Evolutionary conservation across 2,888 invertebrate genomes (phyloP).

Genomic region (Nudaria mundana): DNA sequence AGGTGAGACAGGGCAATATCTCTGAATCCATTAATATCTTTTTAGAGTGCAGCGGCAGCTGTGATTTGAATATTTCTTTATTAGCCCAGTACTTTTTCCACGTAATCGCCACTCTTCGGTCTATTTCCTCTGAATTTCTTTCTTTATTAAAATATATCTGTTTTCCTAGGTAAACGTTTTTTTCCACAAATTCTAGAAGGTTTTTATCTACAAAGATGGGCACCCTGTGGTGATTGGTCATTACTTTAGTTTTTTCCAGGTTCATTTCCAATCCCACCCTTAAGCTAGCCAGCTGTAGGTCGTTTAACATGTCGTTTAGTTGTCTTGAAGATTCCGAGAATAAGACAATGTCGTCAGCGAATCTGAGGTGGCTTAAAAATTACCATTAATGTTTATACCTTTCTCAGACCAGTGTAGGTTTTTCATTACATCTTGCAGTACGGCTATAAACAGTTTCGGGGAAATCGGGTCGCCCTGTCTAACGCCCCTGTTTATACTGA

Average conservation of each 20-base stretch:
- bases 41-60: conserved; percentile 2
- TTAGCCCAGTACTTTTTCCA: conserved; percentile 9
- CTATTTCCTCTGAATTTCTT: too few relatives aligned
- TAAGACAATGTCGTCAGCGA: background rate
- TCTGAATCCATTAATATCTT: conserved; percentile 7
- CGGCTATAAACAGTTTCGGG: background rate
- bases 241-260: background rate
- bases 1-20: conserved; percentile 10
- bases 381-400: background rate
- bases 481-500: background rate
- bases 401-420: background rate
- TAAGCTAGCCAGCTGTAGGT: background rate
- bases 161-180: conserved; percentile 1
- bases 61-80: conserved; percentile 12
- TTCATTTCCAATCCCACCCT: background rate
- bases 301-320: background rate
- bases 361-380: background rate
- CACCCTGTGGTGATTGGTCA: background rate
- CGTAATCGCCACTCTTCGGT: conserved; percentile 3
- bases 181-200: conserved; percentile 1
- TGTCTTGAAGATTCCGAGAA: background rate
- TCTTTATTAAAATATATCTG: too few relatives aligned
- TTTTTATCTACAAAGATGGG: background rate
- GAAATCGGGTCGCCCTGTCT: background rate
- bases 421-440: background rate